Base-by-base conservation (phyloP, 2,113 vertebrate genomes). In the Tragelaphus scriptus region DNA sequence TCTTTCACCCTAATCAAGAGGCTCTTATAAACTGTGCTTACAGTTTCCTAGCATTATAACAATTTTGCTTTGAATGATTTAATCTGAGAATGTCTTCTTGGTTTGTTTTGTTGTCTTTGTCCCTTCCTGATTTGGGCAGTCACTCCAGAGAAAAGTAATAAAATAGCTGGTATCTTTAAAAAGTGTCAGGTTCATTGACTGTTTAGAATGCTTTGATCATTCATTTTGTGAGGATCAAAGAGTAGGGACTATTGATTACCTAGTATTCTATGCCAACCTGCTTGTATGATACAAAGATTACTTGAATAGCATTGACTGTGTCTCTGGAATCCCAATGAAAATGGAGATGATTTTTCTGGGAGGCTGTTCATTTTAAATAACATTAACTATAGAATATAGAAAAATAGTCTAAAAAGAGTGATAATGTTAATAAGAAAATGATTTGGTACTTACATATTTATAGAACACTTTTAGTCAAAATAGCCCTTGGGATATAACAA, bases 141-240 rank as follows among this genome's bases (percentile, higher is more conserved):
- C 26, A 85, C 16, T 87, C 47, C 16, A 88, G 68, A 93, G 51
- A 75, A 95, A 85, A 71, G 7, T 75, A 65, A 71, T 97, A 80
- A 94, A 85, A 55, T 90, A 61, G 10, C 93, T 80, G 17, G 58
- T 82, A 7, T 89, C 6, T 91, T 92, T 88, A 63, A 93, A 94
- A 26, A 77, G 16, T 85, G 32, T 71, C 28, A 87, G 40, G 28
- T 4, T 88, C 47, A 94, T 56, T 93, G 90, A 95, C 40, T 88
- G 2, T n/a, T 95, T 77, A 96, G 47, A 88, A 71, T 65, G 47
- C 82, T 97, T 96, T 98, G 86, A 93, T 97, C 84, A 88, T 93
- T 92, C 63, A 92, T 92, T 96, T 97, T 93, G 87, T 96, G 47
- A 92, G 85, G 85, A 97, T 96, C 58, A 96, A 94, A 98, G 55